Conservation (phyloP, 2,113 vertebrate genomes). For the Talpa occidentalis region DNA sequence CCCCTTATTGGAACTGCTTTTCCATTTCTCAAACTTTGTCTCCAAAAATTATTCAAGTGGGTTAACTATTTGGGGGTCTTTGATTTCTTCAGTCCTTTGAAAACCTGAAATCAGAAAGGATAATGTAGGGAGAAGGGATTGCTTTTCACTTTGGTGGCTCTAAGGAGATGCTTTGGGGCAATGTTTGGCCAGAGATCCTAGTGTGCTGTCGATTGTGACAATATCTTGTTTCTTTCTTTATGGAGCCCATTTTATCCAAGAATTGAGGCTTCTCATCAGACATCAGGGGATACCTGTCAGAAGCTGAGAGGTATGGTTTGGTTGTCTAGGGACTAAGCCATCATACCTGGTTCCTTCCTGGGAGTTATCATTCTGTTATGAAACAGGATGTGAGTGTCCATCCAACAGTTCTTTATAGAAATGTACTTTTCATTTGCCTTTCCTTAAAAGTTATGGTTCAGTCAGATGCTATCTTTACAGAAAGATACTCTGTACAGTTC, state of each 20-base stretch:
- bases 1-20: slow-evolving; percentile 50
- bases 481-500: background rate
- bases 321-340: background rate
- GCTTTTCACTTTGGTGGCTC: background rate
- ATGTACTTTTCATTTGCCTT: background rate
- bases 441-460: background rate
- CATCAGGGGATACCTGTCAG: background rate
- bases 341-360: background rate
- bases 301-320: background rate
- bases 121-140: background rate
- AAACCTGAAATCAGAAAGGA: background rate
- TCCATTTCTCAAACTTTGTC: slow-evolving; percentile 74
- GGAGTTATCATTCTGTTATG: background rate
- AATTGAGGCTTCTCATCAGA: background rate
- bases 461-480: background rate
- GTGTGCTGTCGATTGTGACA: background rate
- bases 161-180: background rate
- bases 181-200: background rate
- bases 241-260: background rate
- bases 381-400: background rate
- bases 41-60: slow-evolving; percentile 62
- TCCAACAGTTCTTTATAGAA: background rate
- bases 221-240: background rate
- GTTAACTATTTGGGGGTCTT: background rate
- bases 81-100: slow-evolving; percentile 39